Conservation (phyloP, 2,797 vertebrate genomes). For the Catamblyrhynchus diadema region DNA sequence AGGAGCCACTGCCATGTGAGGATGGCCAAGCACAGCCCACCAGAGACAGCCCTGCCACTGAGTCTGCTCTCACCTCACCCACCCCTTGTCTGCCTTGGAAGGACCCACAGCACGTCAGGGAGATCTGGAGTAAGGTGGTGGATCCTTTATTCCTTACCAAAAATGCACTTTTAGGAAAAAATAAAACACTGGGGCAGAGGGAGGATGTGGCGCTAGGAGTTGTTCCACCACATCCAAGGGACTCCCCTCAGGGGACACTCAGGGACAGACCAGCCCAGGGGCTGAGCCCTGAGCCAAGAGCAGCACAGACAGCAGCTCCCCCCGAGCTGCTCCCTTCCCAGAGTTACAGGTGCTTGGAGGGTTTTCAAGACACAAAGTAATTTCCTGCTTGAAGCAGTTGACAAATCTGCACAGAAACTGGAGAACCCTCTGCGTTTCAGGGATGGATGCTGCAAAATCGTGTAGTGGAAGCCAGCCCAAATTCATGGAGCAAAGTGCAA, state of each 20-base stretch:
- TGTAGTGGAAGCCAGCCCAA: neutral
- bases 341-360: neutral
- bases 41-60: accelerated
- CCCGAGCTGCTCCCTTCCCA: neutral
- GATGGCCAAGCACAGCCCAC: neutral
- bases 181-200: accelerated
- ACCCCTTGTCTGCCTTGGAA: neutral
- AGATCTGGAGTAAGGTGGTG: neutral
- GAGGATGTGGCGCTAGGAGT: neutral
- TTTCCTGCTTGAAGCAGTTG: slow-evolving; percentile 9
- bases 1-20: accelerated
- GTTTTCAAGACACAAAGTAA: slow-evolving; percentile 1
- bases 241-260: neutral
- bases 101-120: neutral
- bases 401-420: neutral
- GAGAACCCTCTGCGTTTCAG: neutral
- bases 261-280: accelerated
- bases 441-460: neutral
- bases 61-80: neutral
- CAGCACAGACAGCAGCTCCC: neutral
- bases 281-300: neutral
- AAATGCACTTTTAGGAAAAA: neutral
- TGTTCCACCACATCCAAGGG: neutral
- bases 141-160: neutral
- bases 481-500: accelerated